phyloP scores from a whole-genome alignment of 35 echinoderm and acorn worm genomes.

The Ophioderma brevispina region DNA sequence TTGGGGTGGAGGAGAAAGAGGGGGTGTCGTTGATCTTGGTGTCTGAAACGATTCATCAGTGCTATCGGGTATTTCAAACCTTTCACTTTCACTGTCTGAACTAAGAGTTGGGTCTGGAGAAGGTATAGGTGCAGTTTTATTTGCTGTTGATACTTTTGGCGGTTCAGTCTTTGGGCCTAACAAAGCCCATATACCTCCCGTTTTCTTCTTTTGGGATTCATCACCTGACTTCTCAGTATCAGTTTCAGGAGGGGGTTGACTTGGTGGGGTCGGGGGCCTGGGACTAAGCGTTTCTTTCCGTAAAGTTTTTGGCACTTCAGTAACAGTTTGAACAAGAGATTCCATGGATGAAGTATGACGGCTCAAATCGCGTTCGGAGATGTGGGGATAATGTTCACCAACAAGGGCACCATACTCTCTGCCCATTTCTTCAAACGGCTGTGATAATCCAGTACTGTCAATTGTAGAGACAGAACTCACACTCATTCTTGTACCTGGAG shows the following conservation, averaged over 20 bases:
- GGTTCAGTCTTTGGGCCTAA: background rate
- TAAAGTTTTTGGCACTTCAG: background rate
- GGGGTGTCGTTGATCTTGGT: no score
- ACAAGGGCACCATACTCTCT: slow-evolving; percentile 65
- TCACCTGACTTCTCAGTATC: background rate
- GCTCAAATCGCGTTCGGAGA: background rate
- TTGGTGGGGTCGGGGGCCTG: background rate
- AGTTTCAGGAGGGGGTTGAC: background rate
- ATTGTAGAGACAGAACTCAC: slow-evolving; percentile 72
- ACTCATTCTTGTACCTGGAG: slow-evolving; percentile 3
- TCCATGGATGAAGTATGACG: slow-evolving; percentile 42
- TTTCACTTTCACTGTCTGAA: background rate
- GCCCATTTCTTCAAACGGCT: slow-evolving; percentile 80
- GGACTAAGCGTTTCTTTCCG: background rate
- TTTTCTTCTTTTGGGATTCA: background rate
- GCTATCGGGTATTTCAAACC: background rate
- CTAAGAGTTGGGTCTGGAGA: background rate
- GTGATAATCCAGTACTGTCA: slow-evolving; percentile 62
- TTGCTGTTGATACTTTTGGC: background rate
- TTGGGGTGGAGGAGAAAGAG: background rate
- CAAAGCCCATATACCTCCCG: background rate
- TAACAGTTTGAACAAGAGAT: slow-evolving; percentile 48
- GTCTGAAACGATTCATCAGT: background rate
- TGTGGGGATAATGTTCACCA: slow-evolving; percentile 30
- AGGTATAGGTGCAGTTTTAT: background rate